Base-by-base conservation (phyloP, 2,888 invertebrate species). In the Enoplolaimus lenunculus region DNA sequence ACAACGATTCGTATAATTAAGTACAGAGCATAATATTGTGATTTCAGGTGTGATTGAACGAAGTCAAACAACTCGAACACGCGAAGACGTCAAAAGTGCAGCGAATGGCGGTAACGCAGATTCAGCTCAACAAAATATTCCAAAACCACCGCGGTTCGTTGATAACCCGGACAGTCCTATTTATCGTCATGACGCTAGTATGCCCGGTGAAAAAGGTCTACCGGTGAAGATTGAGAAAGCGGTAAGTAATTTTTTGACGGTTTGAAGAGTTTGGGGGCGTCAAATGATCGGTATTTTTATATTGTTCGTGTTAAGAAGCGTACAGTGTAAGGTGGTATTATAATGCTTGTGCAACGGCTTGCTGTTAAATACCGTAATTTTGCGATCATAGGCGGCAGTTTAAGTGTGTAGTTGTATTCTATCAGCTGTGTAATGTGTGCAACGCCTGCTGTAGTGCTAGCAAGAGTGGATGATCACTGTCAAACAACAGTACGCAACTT, bases 161-260 rank as follows among this genome's bases (percentile, higher is more conserved):
- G 71, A 72, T 67, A 78, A 79, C 71, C 72, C 75, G 26, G 75
- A 77, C 69, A 75, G 75, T 60, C 78, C 79, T 45, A 80, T 79
- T 59, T 79, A 79, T 72, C 77, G 77, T 69, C 78, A 77, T 13
- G 79, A 79, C 66, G 21, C 75, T 2, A 72, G 65, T 2, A 78
- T 78, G 72, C 77, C 75, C 0, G 79, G 79, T 60, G 79, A 79
- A 70, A 68, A 64, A 26, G 79, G 78, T 69, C 78, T 78, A 72
- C 77, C 78, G 3, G 79, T 79, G 16, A 75, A 75, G 29, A 69
- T 79, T 26, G 77, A 80, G 72, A 79, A 79, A 73, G 74, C 72
- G n/a, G 79, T 79, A 68, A 59, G 76, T 60, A 45, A 1, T 1
- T 2, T 57, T 21, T n/a, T 57, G 16, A 57, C n/a, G 16, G 57